Percentiles rank a stretch among this genome's conserved stretches.
These are phyloP conservation scores for Poicephalus meyeri DNA, from an alignment of 2,113 vertebrate genomes.

Conservation along the genomic window DNA sequence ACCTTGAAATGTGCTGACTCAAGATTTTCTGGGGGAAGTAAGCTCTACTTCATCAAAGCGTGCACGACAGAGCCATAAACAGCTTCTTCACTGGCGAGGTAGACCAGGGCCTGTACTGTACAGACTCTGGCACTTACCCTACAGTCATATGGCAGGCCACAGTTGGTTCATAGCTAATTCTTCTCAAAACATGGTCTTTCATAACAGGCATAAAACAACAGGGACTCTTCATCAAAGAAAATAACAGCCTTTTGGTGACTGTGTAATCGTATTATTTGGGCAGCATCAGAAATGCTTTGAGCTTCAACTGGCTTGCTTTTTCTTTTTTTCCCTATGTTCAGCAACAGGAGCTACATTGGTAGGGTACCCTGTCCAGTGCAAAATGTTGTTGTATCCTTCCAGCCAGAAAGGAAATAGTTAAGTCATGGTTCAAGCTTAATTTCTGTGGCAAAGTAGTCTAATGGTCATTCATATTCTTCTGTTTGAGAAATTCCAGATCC, in stretches of 20 bases:
- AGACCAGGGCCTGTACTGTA: background rate
- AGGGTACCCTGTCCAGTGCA: background rate
- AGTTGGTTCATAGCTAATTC: background rate
- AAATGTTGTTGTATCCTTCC: background rate
- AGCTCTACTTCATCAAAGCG: background rate
- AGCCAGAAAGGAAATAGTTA: background rate
- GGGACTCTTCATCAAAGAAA: background rate
- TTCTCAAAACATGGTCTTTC: background rate
- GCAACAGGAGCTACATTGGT: background rate
- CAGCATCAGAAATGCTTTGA: background rate
- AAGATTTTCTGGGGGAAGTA: background rate
- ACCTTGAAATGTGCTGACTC: conserved; percentile 34
- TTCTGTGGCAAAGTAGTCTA: background rate
- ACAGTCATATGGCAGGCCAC: background rate
- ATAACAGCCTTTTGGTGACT: background rate
- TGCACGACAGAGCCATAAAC: background rate
- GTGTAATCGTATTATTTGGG: background rate
- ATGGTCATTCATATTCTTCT: background rate
- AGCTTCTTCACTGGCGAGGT: background rate
- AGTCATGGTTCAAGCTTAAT: background rate
- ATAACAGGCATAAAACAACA: background rate
- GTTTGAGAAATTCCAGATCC: background rate
- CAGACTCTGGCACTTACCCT: background rate
- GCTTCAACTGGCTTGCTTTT: background rate
- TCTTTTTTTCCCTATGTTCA: background rate